Conservation (phyloP, 2,113 vertebrate genomes). For the Gavia stellata region DNA sequence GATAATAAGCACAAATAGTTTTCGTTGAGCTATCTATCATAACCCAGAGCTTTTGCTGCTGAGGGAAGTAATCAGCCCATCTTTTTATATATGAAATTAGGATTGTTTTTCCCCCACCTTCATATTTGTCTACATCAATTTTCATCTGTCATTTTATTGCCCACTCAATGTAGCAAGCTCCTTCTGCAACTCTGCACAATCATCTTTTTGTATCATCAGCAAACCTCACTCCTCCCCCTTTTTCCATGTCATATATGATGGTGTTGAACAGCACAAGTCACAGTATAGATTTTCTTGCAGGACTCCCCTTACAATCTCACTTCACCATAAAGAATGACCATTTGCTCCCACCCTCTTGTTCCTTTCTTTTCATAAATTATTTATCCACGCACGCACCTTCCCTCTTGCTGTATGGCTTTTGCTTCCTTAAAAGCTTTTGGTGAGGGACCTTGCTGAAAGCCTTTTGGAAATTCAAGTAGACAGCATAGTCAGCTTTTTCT, state of each 20-base stretch:
- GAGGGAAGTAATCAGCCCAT: neutral
- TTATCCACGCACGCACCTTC: neutral
- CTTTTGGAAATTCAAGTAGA: neutral
- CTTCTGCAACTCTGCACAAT: neutral
- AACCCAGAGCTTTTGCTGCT: neutral
- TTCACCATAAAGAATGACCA: neutral
- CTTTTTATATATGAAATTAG: neutral
- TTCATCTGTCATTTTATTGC: constrained; percentile 1
- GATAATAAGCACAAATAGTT: neutral
- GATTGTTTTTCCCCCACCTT: neutral
- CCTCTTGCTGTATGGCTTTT: neutral
- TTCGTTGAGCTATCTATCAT: neutral
- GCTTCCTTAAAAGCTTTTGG: constrained; percentile 6
- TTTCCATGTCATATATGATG: neutral
- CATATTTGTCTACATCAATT: constrained; percentile 10
- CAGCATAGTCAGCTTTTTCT: neutral
- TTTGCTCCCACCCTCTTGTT: neutral
- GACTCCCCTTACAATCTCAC: neutral
- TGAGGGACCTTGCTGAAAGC: neutral
- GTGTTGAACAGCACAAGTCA: neutral
- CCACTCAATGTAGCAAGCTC: neutral
- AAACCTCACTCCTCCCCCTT: neutral
- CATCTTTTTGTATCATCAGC: neutral
- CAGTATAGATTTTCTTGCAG: neutral
- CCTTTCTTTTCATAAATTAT: neutral